Percentiles rank a stretch among this genome's conserved stretches.
Evolutionary conservation across 2,797 vertebrate genomes (phyloP).

Genomic region (Paramormyrops hopkinsi): DNA sequence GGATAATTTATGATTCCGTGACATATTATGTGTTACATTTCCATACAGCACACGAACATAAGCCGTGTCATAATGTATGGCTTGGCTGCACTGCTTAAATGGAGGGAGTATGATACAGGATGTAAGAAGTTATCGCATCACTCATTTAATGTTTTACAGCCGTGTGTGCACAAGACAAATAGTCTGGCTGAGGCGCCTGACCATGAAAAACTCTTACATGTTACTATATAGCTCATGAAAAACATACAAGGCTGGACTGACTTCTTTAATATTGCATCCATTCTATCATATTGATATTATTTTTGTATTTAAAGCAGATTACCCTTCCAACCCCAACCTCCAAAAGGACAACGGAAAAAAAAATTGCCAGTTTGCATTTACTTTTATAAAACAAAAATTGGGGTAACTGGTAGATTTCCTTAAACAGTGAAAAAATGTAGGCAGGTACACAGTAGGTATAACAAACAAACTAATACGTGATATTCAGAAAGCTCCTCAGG

Average conservation of each 20-base stretch:
- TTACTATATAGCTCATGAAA: background rate
- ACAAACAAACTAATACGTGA: background rate
- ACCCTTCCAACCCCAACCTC: background rate
- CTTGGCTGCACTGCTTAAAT: background rate
- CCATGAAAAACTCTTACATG: background rate
- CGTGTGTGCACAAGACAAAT: background rate
- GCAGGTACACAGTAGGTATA: background rate
- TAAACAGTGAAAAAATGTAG: background rate
- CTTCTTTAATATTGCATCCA: background rate
- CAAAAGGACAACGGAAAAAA: background rate
- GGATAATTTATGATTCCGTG: background rate
- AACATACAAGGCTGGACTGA: background rate
- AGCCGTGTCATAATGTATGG: background rate
- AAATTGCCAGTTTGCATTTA: background rate
- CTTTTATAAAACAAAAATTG: background rate
- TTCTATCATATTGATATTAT: background rate
- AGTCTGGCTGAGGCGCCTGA: background rate
- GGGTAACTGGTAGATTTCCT: background rate
- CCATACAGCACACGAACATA: background rate
- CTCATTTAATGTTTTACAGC: constrained; percentile 4
- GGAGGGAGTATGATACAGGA: background rate
- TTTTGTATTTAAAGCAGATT: background rate
- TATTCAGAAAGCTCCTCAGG: background rate
- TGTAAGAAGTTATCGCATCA: background rate
- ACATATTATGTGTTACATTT: constrained; percentile 1